Conservation (phyloP, 2,113 vertebrate genomes). For the Grus americana region DNA sequence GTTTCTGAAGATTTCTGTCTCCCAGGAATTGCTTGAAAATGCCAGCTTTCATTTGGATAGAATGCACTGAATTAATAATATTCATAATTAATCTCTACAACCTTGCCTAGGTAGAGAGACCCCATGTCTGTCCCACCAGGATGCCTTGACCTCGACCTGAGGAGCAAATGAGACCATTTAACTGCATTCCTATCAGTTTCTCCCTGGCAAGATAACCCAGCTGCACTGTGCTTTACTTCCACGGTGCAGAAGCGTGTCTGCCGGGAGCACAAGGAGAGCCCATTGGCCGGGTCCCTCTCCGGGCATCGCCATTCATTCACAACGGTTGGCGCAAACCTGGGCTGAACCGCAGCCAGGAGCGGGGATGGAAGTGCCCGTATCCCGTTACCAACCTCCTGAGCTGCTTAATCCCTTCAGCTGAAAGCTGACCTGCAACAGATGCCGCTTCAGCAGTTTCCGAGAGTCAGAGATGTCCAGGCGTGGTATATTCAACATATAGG, state of each 20-base stretch:
- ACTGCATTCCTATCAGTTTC: not conserved
- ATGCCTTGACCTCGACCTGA: not conserved
- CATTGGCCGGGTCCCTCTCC: accelerated
- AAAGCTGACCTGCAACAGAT: constrained; percentile 51
- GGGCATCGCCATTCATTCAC: not conserved
- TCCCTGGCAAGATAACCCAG: not conserved
- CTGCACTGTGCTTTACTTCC: not conserved
- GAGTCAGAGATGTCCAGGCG: not conserved
- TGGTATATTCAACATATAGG: not conserved
- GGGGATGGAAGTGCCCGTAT: not conserved
- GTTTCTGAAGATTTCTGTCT: not conserved
- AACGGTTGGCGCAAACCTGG: not conserved
- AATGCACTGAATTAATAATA: not conserved
- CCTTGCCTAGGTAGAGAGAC: accelerated
- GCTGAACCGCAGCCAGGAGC: not conserved
- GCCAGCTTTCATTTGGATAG: not conserved
- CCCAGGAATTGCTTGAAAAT: not conserved
- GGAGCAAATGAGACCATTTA: not conserved
- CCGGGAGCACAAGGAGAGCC: not conserved
- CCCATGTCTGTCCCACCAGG: not conserved
- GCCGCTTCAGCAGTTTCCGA: not conserved
- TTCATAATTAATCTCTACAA: not conserved
- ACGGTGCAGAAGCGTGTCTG: not conserved
- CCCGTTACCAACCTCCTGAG: not conserved
- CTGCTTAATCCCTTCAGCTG: constrained; percentile 42